A percentile compares a stretch with the other conserved stretches of the same genome.
phyloP scores from a whole-genome alignment of 2,888 invertebrate genomes.

The Globia sparganii region DNA sequence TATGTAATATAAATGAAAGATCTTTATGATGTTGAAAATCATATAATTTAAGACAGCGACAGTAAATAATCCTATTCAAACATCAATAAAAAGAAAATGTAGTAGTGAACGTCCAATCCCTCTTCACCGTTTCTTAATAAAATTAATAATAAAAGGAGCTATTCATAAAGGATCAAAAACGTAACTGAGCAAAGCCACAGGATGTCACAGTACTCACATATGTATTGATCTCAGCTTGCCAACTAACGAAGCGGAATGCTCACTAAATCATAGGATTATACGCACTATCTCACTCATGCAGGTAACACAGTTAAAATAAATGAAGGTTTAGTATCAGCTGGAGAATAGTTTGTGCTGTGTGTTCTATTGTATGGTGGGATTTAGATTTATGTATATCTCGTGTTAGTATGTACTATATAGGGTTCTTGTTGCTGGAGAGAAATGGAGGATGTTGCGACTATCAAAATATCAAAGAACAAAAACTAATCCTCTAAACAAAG shows the following conservation, averaged over 20 bases:
- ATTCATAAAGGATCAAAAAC: constrained; percentile 6
- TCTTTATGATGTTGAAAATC: neutral
- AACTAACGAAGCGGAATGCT: constrained; percentile 68
- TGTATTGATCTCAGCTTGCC: constrained; percentile 64
- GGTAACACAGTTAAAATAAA: constrained; percentile 68
- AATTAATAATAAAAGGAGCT: neutral
- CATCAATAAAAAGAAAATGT: neutral
- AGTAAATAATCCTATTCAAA: neutral
- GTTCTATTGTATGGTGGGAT: constrained; percentile 40
- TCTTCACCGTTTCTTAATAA: neutral
- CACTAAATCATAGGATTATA: constrained; percentile 70
- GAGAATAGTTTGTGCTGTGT: constrained; percentile 49
- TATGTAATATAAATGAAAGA: neutral
- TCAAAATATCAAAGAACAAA: neutral
- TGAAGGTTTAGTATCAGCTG: constrained; percentile 62
- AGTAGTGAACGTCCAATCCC: neutral
- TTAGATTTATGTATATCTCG: constrained; percentile 36
- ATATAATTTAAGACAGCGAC: neutral
- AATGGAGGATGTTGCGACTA: neutral
- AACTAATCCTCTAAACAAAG: neutral
- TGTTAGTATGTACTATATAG: neutral
- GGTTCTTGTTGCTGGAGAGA: constrained; percentile 1
- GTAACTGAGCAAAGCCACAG: constrained; percentile 12
- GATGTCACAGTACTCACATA: constrained; percentile 40
- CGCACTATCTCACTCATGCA: constrained; percentile 68